phyloP scores from a whole-genome alignment of 2,797 vertebrate species.

The Xenops minutus region DNA sequence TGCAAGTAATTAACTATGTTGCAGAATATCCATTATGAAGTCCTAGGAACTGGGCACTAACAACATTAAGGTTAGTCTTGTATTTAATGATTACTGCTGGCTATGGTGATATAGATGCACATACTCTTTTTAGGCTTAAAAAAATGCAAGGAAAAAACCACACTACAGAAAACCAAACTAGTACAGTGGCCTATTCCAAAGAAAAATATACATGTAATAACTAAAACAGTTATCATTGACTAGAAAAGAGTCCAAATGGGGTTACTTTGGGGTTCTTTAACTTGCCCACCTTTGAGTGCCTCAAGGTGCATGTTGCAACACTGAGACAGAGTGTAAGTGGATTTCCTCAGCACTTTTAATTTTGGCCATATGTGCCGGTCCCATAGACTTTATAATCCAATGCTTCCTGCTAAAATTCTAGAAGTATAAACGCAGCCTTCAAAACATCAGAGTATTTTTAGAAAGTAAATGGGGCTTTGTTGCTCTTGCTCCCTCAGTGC shows the following conservation, averaged over 20 bases:
- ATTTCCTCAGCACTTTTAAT: constrained; percentile 31
- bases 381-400: constrained; percentile 17
- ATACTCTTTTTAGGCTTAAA: background rate
- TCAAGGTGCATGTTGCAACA: background rate
- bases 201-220: background rate
- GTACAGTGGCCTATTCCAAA: background rate
- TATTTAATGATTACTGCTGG: background rate
- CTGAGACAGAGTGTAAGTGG: background rate
- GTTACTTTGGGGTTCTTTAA: background rate
- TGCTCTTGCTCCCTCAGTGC: background rate
- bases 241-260: background rate
- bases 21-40: background rate
- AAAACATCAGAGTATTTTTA: background rate
- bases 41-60: background rate
- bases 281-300: background rate
- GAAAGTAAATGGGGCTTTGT: background rate
- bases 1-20: background rate
- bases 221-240: background rate
- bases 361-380: constrained; percentile 5
- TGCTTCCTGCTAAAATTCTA: constrained; percentile 2
- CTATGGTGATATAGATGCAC: background rate
- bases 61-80: background rate
- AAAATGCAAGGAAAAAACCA: background rate
- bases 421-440: background rate
- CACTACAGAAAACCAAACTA: background rate